Conservation (phyloP, 1,140 invertebrate genomes). For the Ctenoplectra terminalis region DNA sequence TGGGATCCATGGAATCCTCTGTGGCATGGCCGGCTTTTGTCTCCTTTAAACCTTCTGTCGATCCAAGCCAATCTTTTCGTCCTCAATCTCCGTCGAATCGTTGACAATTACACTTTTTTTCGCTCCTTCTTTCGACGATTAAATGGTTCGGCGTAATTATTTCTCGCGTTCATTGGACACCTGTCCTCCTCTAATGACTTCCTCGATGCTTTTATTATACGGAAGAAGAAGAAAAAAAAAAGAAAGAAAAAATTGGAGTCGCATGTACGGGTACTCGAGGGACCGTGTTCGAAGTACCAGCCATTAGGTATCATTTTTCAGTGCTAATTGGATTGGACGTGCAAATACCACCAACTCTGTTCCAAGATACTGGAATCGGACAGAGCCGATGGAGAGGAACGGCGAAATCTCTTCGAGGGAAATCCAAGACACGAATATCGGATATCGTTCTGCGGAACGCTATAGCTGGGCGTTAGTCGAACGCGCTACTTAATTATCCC, state of each 20-base stretch:
- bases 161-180: neutral
- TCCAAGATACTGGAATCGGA: neutral
- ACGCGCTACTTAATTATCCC: conserved; percentile 83
- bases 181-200: neutral
- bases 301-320: conserved; percentile 28
- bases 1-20: conserved; percentile 63
- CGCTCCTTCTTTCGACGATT: neutral
- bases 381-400: neutral
- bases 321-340: conserved; percentile 25
- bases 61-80: neutral
- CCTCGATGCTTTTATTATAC: neutral
- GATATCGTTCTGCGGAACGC: conserved; percentile 44
- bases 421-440: conserved; percentile 64
- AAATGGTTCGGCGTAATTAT: neutral
- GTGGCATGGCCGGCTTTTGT: conserved; percentile 49
- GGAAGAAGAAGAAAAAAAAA: neutral
- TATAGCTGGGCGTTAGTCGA: conserved; percentile 78
- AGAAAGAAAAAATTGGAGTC: no score
- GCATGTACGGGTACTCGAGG: neutral
- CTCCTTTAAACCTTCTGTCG: conserved; percentile 17
- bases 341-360: neutral
- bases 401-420: conserved; percentile 52
- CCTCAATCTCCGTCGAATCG: neutral
- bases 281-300: neutral
- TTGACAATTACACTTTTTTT: neutral